Evolutionary conservation across 2,888 invertebrate species (phyloP).

Genomic region (Macrophya annulata): DNA sequence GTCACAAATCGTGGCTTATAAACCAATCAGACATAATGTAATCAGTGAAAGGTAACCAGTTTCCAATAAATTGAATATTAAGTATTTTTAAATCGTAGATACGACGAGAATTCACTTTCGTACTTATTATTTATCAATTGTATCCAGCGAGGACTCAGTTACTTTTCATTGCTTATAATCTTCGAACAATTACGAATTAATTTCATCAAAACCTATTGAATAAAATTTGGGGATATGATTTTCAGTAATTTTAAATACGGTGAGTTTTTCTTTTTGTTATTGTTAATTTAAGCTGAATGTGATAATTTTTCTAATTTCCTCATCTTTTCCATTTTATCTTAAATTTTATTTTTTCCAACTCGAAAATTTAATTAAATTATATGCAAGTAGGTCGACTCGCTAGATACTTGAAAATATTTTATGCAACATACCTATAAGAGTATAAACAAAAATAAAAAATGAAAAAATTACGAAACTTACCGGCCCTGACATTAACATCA

Average conservation of each 20-base stretch:
- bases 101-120: constrained; percentile 36
- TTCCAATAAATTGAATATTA: neutral
- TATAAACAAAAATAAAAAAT: constrained; percentile 11
- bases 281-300: neutral
- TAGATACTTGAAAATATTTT: constrained; percentile 2
- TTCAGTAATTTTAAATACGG: neutral
- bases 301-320: neutral
- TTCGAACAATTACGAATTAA: neutral
- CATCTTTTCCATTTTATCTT: neutral
- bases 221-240: neutral
- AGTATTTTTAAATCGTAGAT: neutral
- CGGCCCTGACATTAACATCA: constrained; percentile 96
- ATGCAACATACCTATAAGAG: constrained; percentile 4
- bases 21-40: neutral
- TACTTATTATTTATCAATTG: constrained; percentile 17
- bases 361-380: neutral
- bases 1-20: neutral
- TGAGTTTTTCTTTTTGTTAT: neutral
- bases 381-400: constrained; percentile 41
- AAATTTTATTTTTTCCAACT: neutral
- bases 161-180: neutral
- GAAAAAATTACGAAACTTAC: constrained; percentile 81
- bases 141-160: constrained; percentile 9
- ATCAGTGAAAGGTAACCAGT: neutral
- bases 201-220: neutral